Conservation (phyloP, 1,140 invertebrate species). For the Nebria ingens region DNA sequence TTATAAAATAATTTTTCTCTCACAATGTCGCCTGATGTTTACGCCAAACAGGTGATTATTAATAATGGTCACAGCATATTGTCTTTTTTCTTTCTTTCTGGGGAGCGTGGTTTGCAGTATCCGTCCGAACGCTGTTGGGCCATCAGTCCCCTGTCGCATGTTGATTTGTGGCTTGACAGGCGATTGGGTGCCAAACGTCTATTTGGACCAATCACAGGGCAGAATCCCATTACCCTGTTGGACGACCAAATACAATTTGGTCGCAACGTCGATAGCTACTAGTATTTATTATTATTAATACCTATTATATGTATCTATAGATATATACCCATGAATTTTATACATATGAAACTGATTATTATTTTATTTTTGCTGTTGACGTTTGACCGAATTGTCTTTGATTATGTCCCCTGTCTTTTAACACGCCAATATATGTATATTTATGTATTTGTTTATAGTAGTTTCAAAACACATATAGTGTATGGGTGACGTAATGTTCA, state of each 20-base stretch:
- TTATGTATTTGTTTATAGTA: conserved; percentile 9
- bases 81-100: not conserved
- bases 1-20: too few species aligned
- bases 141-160: conserved; percentile 21
- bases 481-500: conserved; percentile 1
- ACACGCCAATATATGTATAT: conserved; percentile 8
- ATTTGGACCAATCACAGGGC: conserved; percentile 1
- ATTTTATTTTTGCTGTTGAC: not conserved
- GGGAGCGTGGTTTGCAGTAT: conserved; percentile 9
- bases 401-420: conserved; percentile 7
- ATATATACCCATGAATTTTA: not conserved
- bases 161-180: not conserved
- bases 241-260: not conserved
- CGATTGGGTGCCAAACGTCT: not conserved
- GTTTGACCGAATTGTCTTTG: not conserved
- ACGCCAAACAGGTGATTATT: not conserved
- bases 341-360: not conserved
- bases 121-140: conserved; percentile 24
- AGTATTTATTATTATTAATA: too few species aligned
- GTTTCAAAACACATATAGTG: not conserved
- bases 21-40: not conserved
- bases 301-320: not conserved
- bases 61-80: not conserved
- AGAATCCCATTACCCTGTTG: too few species aligned
- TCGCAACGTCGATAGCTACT: too few species aligned